Percentiles rank a stretch among this genome's conserved stretches.
Conservation (phyloP, 2,797 vertebrate species). For the Cercopithecus mitis region DNA sequence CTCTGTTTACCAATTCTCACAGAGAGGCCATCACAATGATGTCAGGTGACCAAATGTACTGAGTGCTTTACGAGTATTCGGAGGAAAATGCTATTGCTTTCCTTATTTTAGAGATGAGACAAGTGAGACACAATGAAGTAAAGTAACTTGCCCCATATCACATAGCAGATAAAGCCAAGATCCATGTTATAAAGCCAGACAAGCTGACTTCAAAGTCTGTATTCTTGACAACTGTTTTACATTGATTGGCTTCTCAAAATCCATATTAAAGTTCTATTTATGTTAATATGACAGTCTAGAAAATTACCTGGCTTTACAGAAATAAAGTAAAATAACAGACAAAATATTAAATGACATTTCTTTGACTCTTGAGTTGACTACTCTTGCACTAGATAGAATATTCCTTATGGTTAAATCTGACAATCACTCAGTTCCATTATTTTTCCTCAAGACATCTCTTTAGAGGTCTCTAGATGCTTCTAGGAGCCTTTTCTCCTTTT, state of each 20-base stretch:
- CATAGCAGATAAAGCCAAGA: neutral
- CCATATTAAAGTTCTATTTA: neutral
- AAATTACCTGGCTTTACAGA: neutral
- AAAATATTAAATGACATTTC: neutral
- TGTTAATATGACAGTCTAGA: neutral
- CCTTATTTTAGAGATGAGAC: constrained; percentile 29
- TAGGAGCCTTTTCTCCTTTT: neutral
- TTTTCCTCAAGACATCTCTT: neutral
- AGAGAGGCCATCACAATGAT: neutral
- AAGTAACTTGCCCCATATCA: neutral
- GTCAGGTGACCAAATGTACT: neutral
- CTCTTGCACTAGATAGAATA: neutral
- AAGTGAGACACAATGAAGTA: neutral
- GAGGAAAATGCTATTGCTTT: neutral
- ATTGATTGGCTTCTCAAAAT: constrained; percentile 39
- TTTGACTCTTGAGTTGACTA: neutral
- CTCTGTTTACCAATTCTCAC: neutral
- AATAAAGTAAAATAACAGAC: neutral
- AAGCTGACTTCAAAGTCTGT: neutral
- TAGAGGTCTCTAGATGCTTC: neutral
- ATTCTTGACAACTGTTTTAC: neutral
- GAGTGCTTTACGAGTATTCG: neutral
- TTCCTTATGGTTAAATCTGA: neutral
- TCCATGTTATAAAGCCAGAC: neutral
- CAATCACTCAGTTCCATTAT: neutral